Evolutionary conservation across 2,797 vertebrate genomes (phyloP).

Genomic region (Pyrrhura leucotis): DNA sequence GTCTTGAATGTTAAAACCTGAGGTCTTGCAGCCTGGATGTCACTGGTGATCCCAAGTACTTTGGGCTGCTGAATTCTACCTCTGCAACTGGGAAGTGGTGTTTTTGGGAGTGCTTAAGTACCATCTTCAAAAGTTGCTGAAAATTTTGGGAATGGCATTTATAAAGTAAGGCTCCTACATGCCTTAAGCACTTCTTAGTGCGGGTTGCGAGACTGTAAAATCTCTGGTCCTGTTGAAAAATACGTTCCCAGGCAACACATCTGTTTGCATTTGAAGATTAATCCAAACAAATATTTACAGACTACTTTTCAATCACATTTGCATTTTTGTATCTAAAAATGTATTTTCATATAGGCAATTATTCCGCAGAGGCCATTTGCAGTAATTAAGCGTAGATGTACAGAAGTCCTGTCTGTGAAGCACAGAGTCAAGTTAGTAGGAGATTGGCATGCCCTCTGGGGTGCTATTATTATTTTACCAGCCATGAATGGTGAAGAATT

Average conservation of each 20-base stretch:
- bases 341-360: background rate
- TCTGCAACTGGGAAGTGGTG: background rate
- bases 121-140: background rate
- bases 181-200: background rate
- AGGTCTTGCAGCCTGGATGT: background rate
- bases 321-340: constrained; percentile 36
- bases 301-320: constrained; percentile 4
- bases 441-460: constrained; percentile 10
- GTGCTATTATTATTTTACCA: constrained; percentile 27
- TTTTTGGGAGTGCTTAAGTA: background rate
- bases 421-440: background rate
- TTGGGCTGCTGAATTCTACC: background rate
- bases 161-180: background rate
- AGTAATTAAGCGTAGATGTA: background rate
- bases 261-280: constrained; percentile 7
- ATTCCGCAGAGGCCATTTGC: background rate
- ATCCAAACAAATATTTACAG: background rate
- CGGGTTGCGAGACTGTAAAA: background rate
- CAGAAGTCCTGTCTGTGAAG: constrained; percentile 4
- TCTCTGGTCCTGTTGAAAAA: background rate
- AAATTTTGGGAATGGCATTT: background rate
- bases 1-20: background rate
- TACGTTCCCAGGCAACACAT: background rate
- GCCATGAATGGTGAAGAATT: constrained; percentile 57
- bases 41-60: background rate